A percentile compares a stretch with the other conserved stretches of the same genome.
These are phyloP conservation scores for Manduca sexta DNA, from an alignment of 1,140 invertebrate genomes.

Conservation along the genomic window DNA sequence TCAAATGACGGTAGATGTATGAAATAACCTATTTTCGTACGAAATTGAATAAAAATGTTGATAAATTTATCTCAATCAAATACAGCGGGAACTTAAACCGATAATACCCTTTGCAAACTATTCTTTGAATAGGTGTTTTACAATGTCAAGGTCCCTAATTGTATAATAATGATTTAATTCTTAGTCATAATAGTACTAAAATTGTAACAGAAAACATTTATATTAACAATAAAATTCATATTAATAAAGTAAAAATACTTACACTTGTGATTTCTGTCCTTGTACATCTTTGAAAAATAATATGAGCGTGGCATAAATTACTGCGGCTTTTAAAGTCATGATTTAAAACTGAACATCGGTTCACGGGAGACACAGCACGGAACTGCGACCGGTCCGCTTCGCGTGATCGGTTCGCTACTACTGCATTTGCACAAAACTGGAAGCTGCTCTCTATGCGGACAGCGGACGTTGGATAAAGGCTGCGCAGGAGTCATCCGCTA, in stretches of 20 bases:
- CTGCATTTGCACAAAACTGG: conserved; percentile 33
- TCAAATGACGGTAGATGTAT: too few species aligned
- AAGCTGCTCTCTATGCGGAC: conserved; percentile 23
- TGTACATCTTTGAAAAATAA: conserved; percentile 25
- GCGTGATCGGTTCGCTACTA: conserved; percentile 49
- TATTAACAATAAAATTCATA: neutral
- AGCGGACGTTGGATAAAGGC: conserved; percentile 33
- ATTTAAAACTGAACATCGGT: conserved; percentile 21
- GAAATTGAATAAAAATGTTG: too few species aligned
- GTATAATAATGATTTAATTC: too few species aligned
- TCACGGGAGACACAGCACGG: conserved; percentile 10
- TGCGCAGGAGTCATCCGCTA: conserved; percentile 45
- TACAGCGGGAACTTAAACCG: too few species aligned
- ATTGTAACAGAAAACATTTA: neutral
- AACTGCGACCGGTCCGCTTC: conserved; percentile 36
- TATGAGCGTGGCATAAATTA: conserved; percentile 29
- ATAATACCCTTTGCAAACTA: too few species aligned
- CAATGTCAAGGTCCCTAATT: too few species aligned
- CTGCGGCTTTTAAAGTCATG: conserved; percentile 37
- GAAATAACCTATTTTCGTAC: too few species aligned
- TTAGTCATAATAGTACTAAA: too few species aligned
- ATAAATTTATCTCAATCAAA: too few species aligned
- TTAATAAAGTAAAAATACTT: conserved; percentile 12
- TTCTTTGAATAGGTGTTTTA: too few species aligned
- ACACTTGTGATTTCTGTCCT: conserved; percentile 42